Base-by-base conservation (phyloP, 2,797 vertebrate genomes). In the Tragopan temminckii region DNA sequence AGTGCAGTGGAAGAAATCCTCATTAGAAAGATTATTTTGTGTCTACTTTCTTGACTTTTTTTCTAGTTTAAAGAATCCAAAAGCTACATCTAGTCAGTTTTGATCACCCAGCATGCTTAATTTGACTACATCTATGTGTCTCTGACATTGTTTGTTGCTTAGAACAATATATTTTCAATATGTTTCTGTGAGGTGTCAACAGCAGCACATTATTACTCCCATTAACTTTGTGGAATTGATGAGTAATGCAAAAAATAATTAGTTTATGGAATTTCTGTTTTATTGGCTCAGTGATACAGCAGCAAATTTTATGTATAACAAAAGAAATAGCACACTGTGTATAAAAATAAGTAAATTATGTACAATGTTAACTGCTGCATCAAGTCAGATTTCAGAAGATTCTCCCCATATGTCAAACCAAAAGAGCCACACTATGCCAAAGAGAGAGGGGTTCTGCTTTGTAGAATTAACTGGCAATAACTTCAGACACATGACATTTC, bases 401-500 rank as follows among this genome's bases (percentile, higher is more conserved):
- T 62, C 46, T 13, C 2, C 13, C 11, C 71, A 19, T 13, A 24
- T 53, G 2, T 66, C 74, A 86, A 59, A 76, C 21, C 7, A 13
- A 35, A 58, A 71, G 24, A 74, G 7, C 6, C 55, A 7, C 0
- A 0, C 6, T 63, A 11, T 66, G 10, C 23, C n/a, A 43, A 58
- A 53, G 69, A 58, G 7, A 59, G 7, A 80, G 8, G 2, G 4
- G 33, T 31, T 3, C 24, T 50, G 12, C 8, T 70, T 74, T 55
- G 11, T 25, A 36, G 13, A 6, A 66, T 13, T 50, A 27, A 15
- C 16, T 72, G 10, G 8, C 5, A 40, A 25, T n/a, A 68, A 55
- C 15, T 71, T 71, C 31, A 29, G 31, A 61, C 1, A 7, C 13
- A 6, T 35, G 29, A 4, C 27, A 15, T 36, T 81, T 72, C 29